These are phyloP conservation scores for Rhincodon typus DNA, from an alignment of 2,797 vertebrate species.

Conservation along the genomic window DNA sequence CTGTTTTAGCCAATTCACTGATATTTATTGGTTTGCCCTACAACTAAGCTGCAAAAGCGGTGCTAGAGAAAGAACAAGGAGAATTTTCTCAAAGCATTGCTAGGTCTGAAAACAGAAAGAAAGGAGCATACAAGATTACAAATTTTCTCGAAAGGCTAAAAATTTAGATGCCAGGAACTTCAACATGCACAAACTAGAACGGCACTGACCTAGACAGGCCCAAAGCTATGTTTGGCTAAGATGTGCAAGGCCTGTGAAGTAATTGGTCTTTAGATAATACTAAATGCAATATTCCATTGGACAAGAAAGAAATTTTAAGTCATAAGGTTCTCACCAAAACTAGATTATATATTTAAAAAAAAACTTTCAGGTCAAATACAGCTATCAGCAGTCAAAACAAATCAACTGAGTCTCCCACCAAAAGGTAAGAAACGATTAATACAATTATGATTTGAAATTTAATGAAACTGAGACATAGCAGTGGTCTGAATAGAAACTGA, in stretches of 20 bases:
- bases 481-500: neutral
- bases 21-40: too few species aligned
- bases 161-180: neutral
- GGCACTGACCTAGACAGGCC: neutral
- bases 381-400: neutral
- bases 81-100: neutral
- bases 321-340: neutral
- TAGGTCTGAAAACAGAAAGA: neutral
- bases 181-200: neutral
- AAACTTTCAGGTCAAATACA: neutral
- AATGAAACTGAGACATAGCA: neutral
- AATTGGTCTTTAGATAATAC: neutral
- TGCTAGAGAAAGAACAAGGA: neutral
- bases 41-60: neutral
- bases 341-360: neutral
- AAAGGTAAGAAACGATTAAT: neutral
- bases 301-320: neutral
- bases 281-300: neutral
- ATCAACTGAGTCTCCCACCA: neutral
- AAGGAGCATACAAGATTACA: neutral
- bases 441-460: neutral
- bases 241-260: neutral
- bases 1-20: too few species aligned
- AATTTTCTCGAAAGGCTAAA: neutral
- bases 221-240: neutral